Conservation (phyloP, 1,140 invertebrate genomes). For the Temnothorax longispinosus region DNA sequence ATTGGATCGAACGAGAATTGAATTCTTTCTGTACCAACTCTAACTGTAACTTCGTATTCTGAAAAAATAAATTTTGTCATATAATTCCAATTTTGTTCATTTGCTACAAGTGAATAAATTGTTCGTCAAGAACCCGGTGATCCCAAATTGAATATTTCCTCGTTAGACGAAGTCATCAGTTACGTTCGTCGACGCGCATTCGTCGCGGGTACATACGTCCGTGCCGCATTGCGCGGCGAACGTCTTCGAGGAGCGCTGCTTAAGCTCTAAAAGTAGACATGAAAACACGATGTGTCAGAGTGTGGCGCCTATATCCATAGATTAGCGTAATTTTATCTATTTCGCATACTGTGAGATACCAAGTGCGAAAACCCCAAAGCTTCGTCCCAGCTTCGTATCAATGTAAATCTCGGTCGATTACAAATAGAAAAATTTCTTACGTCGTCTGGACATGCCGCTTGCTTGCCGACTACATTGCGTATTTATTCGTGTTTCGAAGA, state of each 20-base stretch:
- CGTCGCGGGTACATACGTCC: neutral
- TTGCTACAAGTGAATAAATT: neutral
- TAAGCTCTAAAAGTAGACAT: constrained; percentile 50
- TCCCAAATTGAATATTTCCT: constrained; percentile 25
- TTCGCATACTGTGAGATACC: constrained; percentile 9
- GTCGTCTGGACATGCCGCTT: neutral
- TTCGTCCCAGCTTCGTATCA: constrained; percentile 3
- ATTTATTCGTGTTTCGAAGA: constrained; percentile 54
- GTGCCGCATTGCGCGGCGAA: neutral
- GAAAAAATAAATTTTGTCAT: neutral
- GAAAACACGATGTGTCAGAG: constrained; percentile 32
- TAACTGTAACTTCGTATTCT: neutral
- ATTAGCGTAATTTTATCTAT: constrained; percentile 48
- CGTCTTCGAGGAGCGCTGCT: constrained; percentile 17
- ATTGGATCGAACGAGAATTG: neutral
- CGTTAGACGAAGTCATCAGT: neutral
- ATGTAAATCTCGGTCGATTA: constrained; percentile 10
- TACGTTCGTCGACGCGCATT: neutral
- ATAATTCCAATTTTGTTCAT: neutral
- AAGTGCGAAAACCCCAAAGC: neutral
- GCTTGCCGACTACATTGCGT: neutral
- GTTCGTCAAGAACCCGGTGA: neutral
- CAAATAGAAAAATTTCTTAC: constrained; percentile 28
- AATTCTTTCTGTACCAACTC: neutral
- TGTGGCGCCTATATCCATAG: constrained; percentile 7